Base-by-base conservation (phyloP, 2,888 invertebrate species). In the Odontocolon sp. region DNA sequence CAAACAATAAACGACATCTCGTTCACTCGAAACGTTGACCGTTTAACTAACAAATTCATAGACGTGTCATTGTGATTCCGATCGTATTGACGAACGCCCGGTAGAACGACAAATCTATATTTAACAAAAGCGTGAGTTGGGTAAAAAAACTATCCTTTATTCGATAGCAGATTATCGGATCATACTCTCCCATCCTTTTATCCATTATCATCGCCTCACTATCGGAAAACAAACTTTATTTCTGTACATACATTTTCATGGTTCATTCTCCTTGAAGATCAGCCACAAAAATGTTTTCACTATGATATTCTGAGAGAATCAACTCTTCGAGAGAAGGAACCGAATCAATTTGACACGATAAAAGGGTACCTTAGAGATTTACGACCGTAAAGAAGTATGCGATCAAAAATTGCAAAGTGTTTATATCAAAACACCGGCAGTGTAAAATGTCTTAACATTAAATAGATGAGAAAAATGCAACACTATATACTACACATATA, bases 401-500 rank as follows among this genome's bases (percentile, higher is more conserved):
- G 3, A n/a, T 18, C 4, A 16, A 45, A 2, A 8, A 36, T 36
- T 36, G 2, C 33, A 11, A 11, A 21, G 9, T 5, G 14, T 18
- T 21, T 9, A 18, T 33, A n/a, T 38, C 21, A 26, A 31, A 21
- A 33, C 31, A n/a, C 11, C 1, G 18, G 36, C 3, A n/a, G 31
- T 42, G 23, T 14, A 11, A n/a, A 36, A 64, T 57, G 6, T 50
- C 57, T 72, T 18, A 66, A 28, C 14, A 11, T 36, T 45, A 11
- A 18, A 45, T 28, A 16, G 18, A 42, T 14, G 28, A 47, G 45
- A 33, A 5, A 11, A 36, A 28, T 68, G 54, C 21, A 18, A 61
- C 5, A 14, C 50, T 26, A 47, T 54, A 64, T 56, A 50, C 28
- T 64, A 33, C 38, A 42, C 16, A 31, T 42, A 52, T 21, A 42